These are phyloP conservation scores for human (Homo sapiens) DNA, from an alignment of 2,113 vertebrate genomes.

Conservation along the genomic window GRCh38 chr6:54601001-54601500, in stretches of 20 bases:
- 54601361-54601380: not conserved
- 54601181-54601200: not conserved
- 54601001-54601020: not conserved
- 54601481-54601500: not conserved
- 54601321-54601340: not conserved
- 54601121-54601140: not conserved
- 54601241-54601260: not conserved
- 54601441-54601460: not conserved
- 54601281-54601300: not conserved
- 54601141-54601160: not conserved
- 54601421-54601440: not conserved
- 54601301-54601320: not conserved
- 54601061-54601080: not conserved
- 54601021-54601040: not conserved
- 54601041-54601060: not conserved
- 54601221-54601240: not conserved
- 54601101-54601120: not conserved
- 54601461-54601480: conserved; percentile 23
- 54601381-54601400: conserved; percentile 13
- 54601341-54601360: not conserved
- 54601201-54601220: not conserved
- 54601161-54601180: not conserved
- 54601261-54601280: not conserved
- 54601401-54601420: not conserved
- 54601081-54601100: not conserved